Base-by-base conservation (phyloP, 1,140 invertebrate species). In the Diuraphis noxia region DNA sequence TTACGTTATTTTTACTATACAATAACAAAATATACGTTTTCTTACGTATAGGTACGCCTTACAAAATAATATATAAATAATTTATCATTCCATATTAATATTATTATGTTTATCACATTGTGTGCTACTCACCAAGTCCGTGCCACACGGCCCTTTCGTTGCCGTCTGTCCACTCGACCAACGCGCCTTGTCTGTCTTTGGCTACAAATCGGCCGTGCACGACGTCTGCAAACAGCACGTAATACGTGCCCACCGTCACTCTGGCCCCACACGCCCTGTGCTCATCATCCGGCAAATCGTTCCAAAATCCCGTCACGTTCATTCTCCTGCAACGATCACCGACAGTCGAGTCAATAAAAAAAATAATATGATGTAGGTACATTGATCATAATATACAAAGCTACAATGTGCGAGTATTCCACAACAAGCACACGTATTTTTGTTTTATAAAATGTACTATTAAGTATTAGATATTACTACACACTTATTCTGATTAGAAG, bases 181-280 rank as follows among this genome's bases (percentile, higher is more conserved):
- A 91, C 2, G 93, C 92, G 23, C 93, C 93, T 38, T 92, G 89
- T 1, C 91, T 52, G 21, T 92, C 93, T 46, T 93, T 93, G 34
- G 93, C 93, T 17, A 79, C 91, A 40, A 93, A 41, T 41, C 90
- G 56, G 43, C 92, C 92, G 34, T 92, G 40, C 21, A 43, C 92
- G n/a, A 93, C 82, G 43, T 93, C 92, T 30, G 93, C 92, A 87
- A 93, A 93, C 34, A 93, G 92, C 34, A 93, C 93, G 92, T 93
- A 93, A 79, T 93, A 93, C 41, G 92, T 93, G 81, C 93, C 93
- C n/a, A 93, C 93, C 21, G 92, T 92, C 25, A 93, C 92, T 5
- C 91, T 90, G 17, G 89, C 43, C 90, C 92, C 92, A 56, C 93
- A 93, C 36, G 88, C 30, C 92, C 82, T 19, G 85, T 92, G 13